A percentile compares a stretch with the other conserved stretches of the same genome.
Conservation (phyloP, 2,888 invertebrate genomes). For the Chloromyia formosa region DNA sequence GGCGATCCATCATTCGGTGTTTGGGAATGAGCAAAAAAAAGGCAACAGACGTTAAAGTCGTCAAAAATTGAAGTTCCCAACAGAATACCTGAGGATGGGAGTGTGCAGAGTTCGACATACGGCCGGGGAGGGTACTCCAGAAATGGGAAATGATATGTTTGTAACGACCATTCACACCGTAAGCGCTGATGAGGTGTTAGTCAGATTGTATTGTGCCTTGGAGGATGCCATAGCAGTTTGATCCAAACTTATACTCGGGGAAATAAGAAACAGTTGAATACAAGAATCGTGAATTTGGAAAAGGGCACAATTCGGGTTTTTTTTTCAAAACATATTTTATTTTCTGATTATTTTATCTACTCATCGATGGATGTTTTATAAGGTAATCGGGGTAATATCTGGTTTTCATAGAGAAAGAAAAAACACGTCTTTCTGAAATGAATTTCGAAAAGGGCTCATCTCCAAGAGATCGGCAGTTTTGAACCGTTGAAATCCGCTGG, state of each 20-base stretch:
- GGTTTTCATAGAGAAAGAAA: no score
- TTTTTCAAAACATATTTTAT: no score
- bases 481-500: no score
- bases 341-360: no score
- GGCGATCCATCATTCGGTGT: conserved; percentile 37
- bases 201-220: neutral
- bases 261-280: no score
- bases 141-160: neutral
- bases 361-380: no score
- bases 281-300: no score
- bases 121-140: neutral
- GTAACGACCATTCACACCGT: conserved; percentile 28
- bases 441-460: no score
- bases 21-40: conserved; percentile 18
- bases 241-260: neutral
- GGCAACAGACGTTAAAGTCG: neutral
- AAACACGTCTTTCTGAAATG: no score
- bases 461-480: no score
- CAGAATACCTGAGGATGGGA: neutral
- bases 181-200: neutral
- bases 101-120: neutral
- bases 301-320: no score
- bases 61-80: conserved; percentile 32
- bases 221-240: neutral
- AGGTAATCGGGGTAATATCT: no score